A percentile compares a stretch with the other conserved stretches of the same genome.
These are phyloP conservation scores for Lates calcarifer DNA, from an alignment of 2,113 vertebrate genomes.

Conservation along the genomic window DNA sequence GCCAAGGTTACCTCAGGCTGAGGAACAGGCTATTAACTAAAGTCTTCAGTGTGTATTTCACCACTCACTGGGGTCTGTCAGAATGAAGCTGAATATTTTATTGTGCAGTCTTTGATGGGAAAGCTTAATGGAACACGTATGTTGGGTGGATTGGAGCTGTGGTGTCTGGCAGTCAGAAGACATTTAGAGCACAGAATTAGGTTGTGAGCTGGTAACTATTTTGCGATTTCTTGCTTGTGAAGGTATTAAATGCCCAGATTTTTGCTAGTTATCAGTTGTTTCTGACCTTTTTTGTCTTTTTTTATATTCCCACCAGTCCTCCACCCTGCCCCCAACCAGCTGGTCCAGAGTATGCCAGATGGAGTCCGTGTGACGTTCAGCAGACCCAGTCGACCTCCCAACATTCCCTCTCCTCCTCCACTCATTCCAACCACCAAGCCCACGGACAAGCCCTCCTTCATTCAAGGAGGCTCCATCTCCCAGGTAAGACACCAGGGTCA, in stretches of 20 bases:
- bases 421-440: conserved; percentile 99
- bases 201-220: background rate
- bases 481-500: conserved; percentile 85
- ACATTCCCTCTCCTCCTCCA: conserved; percentile 93
- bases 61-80: conserved; percentile 14
- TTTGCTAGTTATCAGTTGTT: background rate
- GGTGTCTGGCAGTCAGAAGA: conserved; percentile 12
- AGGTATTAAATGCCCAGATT: conserved; percentile 5
- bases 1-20: conserved; percentile 31
- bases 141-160: conserved; percentile 10
- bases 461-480: conserved; percentile 97
- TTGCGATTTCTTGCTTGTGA: background rate
- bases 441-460: conserved; percentile 97
- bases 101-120: conserved; percentile 36
- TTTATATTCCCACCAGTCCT: conserved; percentile 85
- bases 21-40: conserved; percentile 38
- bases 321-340: conserved; percentile 93
- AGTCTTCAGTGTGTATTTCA: conserved; percentile 8
- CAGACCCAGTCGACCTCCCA: conserved; percentile 90
- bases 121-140: conserved; percentile 21
- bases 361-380: conserved; percentile 92
- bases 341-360: conserved; percentile 91
- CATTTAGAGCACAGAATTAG: background rate
- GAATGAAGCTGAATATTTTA: conserved; percentile 50
- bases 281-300: background rate